Evolutionary conservation across 1,140 invertebrate genomes (phyloP).

Genomic region (Pentalonia nigronervosa): DNA sequence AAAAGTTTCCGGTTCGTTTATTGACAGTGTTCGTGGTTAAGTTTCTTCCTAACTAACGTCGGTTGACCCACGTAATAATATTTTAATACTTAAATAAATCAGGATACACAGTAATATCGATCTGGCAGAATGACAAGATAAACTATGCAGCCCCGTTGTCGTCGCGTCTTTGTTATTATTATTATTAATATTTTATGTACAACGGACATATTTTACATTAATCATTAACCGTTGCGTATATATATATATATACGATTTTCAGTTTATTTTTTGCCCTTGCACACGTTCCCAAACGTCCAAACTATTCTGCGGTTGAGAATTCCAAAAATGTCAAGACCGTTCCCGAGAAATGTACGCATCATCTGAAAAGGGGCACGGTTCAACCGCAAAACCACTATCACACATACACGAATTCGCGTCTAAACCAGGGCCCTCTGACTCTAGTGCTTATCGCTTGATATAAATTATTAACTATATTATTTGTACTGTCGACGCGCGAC

Average conservation of each 20-base stretch:
- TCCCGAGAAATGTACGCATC: not conserved
- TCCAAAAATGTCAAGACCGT: conserved; percentile 13
- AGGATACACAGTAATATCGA: not conserved
- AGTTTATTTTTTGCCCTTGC: not conserved
- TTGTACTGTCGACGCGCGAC: not conserved
- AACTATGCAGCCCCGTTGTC: conserved; percentile 11
- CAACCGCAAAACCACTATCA: not conserved
- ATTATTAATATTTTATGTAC: not conserved
- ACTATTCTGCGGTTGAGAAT: not conserved
- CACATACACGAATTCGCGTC: not conserved
- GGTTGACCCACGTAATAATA: not conserved
- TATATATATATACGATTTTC: conserved; percentile 16
- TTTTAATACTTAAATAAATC: conserved; percentile 13
- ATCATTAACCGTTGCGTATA: not conserved
- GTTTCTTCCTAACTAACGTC: not conserved
- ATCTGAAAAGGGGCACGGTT: not conserved
- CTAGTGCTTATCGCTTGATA: not conserved
- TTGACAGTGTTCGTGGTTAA: not conserved
- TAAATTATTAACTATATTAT: conserved; percentile 20
- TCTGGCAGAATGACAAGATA: not conserved
- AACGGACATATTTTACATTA: conserved; percentile 34
- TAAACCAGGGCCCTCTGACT: not conserved
- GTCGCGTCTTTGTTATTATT: conserved; percentile 4
- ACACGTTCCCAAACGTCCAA: not conserved
- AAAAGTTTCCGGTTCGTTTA: not conserved